Base-by-base conservation (phyloP, 1,140 invertebrate genomes). In the Oncopodura yosiiana region DNA sequence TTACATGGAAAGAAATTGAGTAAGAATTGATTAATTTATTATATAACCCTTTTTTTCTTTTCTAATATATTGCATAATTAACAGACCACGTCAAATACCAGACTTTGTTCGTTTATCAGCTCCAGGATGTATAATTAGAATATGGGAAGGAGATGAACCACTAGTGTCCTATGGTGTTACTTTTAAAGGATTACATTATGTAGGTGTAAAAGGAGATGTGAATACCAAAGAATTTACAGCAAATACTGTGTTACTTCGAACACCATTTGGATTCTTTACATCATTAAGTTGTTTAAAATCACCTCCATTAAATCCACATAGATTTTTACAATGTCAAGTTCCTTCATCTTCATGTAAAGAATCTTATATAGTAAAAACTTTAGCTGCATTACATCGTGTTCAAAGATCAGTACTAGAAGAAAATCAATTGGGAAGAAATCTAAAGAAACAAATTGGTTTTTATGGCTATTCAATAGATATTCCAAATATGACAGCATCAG, bases 211-310 rank as follows among this genome's bases (percentile, higher is more conserved):
- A 78, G 49, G 38, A 12, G 53, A 56, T 18, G 59, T 52, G 62
- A 64, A 84, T 34, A 79, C 82, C 14, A 74, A 76, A 14, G 79
- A 81, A 60, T 82, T 90, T 56, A 77, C 77, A 61, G 70, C 77
- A 16, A 90, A 93, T 67, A 82, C 87, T 49, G 69, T 94, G 46
- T 79, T 94, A 63, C 89, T 94, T 70, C 82, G 87, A 70, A 81
- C 92, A 75, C 82, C 83, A 59, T 87, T 87, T 42, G 87, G 88
- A 14, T 88, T 80, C 64, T 94, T 92, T 69, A 65, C 68, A 27
- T 39, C 43, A 5, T 3, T 54, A n/a, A 32, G 46, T 12, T 56
- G 46, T 18, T 3, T 55, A 27, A 4, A 29, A 11, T 16, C n/a
- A 37, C 11, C 26, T 30, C 41, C 42, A 2, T 23, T 53, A 8